Conservation (phyloP, 53 echinoderm and acorn worm genomes). For the Henricia sp. region DNA sequence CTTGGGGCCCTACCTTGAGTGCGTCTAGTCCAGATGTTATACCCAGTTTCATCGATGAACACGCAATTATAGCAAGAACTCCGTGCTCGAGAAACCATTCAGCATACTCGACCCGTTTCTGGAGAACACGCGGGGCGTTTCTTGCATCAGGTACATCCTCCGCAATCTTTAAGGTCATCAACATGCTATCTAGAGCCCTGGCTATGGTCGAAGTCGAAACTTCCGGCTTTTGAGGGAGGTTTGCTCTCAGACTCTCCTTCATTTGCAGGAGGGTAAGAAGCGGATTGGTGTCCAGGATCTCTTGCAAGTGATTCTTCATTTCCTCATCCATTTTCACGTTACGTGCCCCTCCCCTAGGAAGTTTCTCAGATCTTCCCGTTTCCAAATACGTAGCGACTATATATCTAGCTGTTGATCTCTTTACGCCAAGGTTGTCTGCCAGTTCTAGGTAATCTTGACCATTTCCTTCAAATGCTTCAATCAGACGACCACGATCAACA, state of each 20-base stretch:
- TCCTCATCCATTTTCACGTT: no score
- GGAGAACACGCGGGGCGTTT: slow-evolving; percentile 12
- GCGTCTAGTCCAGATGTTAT: no score
- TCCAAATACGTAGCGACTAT: no score
- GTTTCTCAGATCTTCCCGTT: no score
- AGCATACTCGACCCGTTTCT: slow-evolving; percentile 38
- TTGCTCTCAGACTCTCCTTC: background rate
- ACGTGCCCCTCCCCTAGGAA: no score
- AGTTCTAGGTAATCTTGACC: slow-evolving; percentile 5
- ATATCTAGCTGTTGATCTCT: no score
- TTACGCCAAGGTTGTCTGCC: slow-evolving; percentile 3
- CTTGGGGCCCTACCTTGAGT: slow-evolving; percentile 24
- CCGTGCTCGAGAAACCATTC: slow-evolving; percentile 36
- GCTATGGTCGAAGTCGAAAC: slow-evolving; percentile 44
- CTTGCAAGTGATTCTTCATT: background rate
- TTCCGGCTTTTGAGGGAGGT: slow-evolving; percentile 16
- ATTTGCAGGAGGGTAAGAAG: background rate
- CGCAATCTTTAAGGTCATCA: slow-evolving; percentile 18
- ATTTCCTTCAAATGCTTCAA: slow-evolving; percentile 13
- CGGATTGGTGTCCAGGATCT: slow-evolving; percentile 17
- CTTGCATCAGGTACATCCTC: slow-evolving; percentile 18
- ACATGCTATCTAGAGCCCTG: slow-evolving; percentile 42
- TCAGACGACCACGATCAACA: slow-evolving; percentile 19
- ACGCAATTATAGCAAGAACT: slow-evolving; percentile 26
- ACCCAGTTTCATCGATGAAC: slow-evolving; percentile 56